A percentile compares a stretch with the other conserved stretches of the same genome.
phyloP scores from a whole-genome alignment of 2,113 vertebrate genomes.

The Thalassoma bifasciatum region DNA sequence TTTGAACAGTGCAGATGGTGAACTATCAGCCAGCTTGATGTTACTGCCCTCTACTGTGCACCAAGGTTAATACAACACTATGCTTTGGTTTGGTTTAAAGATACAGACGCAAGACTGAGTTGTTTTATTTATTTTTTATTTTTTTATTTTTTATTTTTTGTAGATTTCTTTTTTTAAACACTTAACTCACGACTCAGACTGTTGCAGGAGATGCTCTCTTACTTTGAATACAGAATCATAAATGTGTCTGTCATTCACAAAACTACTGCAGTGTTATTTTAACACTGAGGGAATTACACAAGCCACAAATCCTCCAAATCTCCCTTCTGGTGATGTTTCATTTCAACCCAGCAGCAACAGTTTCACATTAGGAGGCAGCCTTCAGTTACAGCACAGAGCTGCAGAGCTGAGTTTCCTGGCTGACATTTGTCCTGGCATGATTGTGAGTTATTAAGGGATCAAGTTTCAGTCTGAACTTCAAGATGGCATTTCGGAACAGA shows the following conservation, averaged over 20 bases:
- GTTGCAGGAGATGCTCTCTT: too few species aligned
- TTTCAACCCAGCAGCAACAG: background rate
- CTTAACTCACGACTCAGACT: too few species aligned
- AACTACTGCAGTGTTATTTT: too few species aligned
- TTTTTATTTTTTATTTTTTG: too few species aligned
- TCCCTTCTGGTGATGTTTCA: background rate
- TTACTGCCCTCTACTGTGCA: conserved; percentile 25
- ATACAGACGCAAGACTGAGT: too few species aligned
- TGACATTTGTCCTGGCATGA: background rate
- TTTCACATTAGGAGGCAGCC: background rate
- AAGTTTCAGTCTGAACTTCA: background rate
- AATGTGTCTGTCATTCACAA: too few species aligned
- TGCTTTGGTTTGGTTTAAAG: too few species aligned
- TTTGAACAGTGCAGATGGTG: background rate
- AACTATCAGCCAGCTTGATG: background rate
- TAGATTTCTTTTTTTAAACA: too few species aligned
- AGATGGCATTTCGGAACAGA: background rate
- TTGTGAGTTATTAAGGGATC: background rate
- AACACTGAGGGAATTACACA: too few species aligned
- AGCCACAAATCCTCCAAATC: too few species aligned
- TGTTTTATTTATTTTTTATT: too few species aligned
- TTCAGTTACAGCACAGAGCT: background rate
- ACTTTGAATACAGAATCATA: too few species aligned
- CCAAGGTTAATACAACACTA: background rate
- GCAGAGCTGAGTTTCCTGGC: background rate